These are phyloP conservation scores for Barbus barbus DNA, from an alignment of 2,113 vertebrate genomes.

Conservation along the genomic window DNA sequence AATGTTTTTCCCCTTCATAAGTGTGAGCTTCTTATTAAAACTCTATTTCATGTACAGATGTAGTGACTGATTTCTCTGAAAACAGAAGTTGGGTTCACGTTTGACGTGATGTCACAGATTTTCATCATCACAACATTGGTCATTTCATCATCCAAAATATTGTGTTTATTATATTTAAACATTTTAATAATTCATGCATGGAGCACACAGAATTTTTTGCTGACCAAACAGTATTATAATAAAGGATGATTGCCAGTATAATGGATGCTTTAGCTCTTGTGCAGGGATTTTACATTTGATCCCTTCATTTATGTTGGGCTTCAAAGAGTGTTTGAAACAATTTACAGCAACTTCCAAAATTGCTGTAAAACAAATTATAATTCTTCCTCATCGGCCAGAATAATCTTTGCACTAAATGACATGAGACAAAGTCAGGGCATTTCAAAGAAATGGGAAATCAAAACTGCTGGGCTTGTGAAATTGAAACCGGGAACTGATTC, in stretches of 20 bases:
- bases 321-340: not conserved
- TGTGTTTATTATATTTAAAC: not conserved
- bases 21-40: not conserved
- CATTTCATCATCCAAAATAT: not conserved
- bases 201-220: not conserved
- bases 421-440: not conserved
- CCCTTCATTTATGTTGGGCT: not conserved
- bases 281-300: not conserved
- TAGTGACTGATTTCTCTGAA: not conserved
- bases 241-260: not conserved
- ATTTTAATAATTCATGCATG: not conserved
- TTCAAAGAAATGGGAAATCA: slow-evolving; percentile 29
- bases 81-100: not conserved
- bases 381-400: not conserved
- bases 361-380: not conserved
- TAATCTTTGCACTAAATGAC: not conserved
- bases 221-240: not conserved
- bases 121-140: not conserved
- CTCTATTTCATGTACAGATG: not conserved
- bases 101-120: not conserved
- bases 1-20: not conserved
- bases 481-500: not conserved
- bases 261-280: not conserved
- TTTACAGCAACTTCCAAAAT: not conserved
- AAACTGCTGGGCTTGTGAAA: not conserved